Conservation (phyloP, 2,113 vertebrate species). For the Cyrtonyx montezumae region DNA sequence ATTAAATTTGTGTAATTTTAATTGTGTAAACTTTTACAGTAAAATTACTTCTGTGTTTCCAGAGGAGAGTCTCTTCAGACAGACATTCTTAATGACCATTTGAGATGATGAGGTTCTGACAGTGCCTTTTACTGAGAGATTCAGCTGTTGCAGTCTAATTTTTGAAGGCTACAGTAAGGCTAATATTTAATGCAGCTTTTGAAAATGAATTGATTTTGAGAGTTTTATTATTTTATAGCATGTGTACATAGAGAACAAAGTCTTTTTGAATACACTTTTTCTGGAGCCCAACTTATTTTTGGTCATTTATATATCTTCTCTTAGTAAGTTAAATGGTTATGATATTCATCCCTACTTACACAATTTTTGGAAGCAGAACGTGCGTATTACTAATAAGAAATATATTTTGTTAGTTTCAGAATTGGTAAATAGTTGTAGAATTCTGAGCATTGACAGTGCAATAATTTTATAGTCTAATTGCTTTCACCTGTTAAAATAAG, state of each 20-base stretch:
- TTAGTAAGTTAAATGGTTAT: neutral
- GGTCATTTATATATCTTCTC: neutral
- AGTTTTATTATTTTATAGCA: neutral
- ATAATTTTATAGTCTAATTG: slow-evolving; percentile 74
- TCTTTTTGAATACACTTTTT: neutral
- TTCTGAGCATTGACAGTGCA: slow-evolving; percentile 27
- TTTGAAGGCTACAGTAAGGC: slow-evolving; percentile 51
- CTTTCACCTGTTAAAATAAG: slow-evolving; percentile 82
- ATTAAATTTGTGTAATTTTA: slow-evolving; percentile 73
- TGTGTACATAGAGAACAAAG: neutral
- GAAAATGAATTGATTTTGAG: neutral
- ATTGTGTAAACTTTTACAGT: slow-evolving; percentile 73
- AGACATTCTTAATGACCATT: slow-evolving; percentile 60
- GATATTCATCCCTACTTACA: slow-evolving; percentile 3
- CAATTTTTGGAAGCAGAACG: slow-evolving; percentile 29
- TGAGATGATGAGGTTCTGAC: slow-evolving; percentile 52
- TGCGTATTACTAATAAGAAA: slow-evolving; percentile 48
- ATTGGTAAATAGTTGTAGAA: slow-evolving; percentile 52
- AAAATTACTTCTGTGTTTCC: slow-evolving; percentile 75
- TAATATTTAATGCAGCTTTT: slow-evolving; percentile 3
- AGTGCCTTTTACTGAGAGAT: slow-evolving; percentile 63
- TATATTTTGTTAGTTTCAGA: slow-evolving; percentile 56
- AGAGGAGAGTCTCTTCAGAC: slow-evolving; percentile 70
- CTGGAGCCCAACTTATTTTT: neutral
- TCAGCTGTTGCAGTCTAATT: slow-evolving; percentile 62